Conservation (phyloP, 1,140 invertebrate species). For the Planococcus citri region DNA sequence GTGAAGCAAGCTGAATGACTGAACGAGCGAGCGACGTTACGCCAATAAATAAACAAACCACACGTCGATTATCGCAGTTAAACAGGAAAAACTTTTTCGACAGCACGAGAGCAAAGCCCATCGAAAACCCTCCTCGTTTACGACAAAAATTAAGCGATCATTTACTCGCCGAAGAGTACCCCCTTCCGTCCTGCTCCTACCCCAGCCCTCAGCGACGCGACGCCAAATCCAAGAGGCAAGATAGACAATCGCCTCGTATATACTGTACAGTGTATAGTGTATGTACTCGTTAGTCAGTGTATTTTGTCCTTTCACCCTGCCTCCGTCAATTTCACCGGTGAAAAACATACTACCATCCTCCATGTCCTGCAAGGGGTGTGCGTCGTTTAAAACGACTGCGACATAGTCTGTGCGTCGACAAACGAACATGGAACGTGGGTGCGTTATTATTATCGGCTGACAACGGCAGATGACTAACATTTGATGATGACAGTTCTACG, state of each 20-base stretch:
- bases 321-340: too few relatives aligned
- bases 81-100: neutral
- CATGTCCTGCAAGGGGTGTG: neutral
- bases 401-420: neutral
- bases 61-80: neutral
- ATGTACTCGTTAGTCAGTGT: too few relatives aligned
- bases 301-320: too few relatives aligned
- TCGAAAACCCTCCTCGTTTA: neutral
- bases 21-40: too few relatives aligned
- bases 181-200: neutral
- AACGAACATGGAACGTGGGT: neutral
- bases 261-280: too few relatives aligned
- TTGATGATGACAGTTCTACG: conserved; percentile 5
- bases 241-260: neutral
- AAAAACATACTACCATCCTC: too few relatives aligned
- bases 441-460: neutral
- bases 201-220: neutral
- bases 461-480: conserved; percentile 6
- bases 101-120: neutral
- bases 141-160: neutral
- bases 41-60: neutral
- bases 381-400: neutral
- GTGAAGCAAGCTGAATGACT: too few relatives aligned
- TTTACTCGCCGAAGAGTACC: neutral
- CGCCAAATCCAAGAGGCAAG: too few relatives aligned